phyloP scores from a whole-genome alignment of 2,797 vertebrate species.

The Thripadectes ignobilis region DNA sequence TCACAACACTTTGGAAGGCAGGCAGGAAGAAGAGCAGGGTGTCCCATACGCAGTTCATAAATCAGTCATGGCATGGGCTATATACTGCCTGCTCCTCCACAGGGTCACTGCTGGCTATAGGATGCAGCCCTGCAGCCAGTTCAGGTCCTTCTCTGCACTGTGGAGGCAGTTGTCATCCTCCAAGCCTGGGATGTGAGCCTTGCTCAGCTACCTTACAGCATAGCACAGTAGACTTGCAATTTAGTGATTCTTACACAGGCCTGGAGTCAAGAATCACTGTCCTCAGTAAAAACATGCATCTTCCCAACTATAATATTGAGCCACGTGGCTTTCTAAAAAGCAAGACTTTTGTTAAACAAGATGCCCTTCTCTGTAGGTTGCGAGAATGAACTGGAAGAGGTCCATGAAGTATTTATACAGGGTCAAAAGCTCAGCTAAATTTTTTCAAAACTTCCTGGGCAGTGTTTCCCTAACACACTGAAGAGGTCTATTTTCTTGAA shows the following conservation, averaged over 20 bases:
- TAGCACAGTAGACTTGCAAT: not conserved
- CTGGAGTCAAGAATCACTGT: not conserved
- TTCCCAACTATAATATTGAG: not conserved
- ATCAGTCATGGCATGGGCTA: accelerated
- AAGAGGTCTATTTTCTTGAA: not conserved
- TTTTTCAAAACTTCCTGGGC: not conserved
- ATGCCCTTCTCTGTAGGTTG: not conserved
- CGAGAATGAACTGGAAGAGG: not conserved
- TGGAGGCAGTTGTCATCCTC: accelerated
- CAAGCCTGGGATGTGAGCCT: not conserved
- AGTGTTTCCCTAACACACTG: not conserved
- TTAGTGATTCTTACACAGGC: not conserved
- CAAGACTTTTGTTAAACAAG: not conserved
- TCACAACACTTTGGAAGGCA: not conserved
- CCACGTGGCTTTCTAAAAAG: not conserved
- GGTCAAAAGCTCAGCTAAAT: not conserved
- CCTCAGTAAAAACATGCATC: not conserved
- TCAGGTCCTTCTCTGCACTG: not conserved
- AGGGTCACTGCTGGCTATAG: not conserved
- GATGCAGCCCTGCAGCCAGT: not conserved
- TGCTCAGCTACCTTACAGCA: not conserved
- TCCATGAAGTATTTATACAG: not conserved
- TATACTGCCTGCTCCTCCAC: not conserved
- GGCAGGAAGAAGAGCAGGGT: not conserved
- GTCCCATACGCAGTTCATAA: too few species aligned